A percentile compares a stretch with the other conserved stretches of the same genome.
phyloP scores from a whole-genome alignment of 2,113 vertebrate species.

The Chamaea fasciata region DNA sequence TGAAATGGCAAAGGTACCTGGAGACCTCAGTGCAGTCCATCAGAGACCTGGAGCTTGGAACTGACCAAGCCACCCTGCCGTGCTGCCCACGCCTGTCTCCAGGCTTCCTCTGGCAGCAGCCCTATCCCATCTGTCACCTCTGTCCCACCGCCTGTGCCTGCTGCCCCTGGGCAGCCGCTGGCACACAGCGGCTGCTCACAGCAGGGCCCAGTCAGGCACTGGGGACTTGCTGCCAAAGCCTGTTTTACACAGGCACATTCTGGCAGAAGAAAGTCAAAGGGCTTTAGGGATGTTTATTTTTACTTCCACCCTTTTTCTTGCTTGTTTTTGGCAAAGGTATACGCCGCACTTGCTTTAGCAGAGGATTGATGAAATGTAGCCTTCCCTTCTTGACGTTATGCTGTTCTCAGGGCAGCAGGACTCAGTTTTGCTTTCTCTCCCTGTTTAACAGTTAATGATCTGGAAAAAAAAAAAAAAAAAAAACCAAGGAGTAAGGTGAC shows the following conservation, averaged over 20 bases:
- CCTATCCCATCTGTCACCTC: accelerated
- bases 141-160: accelerated
- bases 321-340: background rate
- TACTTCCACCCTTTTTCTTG: background rate
- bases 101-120: background rate
- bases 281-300: background rate
- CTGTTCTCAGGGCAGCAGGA: background rate
- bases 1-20: background rate
- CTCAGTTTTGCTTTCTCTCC: conserved; percentile 1
- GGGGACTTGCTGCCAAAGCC: background rate
- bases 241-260: accelerated
- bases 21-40: background rate
- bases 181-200: accelerated
- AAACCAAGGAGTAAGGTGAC: conserved; percentile 41
- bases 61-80: accelerated
- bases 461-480: conserved; percentile 19
- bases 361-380: background rate
- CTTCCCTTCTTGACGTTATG: background rate
- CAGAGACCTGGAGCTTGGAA: background rate
- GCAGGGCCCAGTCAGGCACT: accelerated
- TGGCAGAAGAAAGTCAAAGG: background rate
- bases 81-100: accelerated
- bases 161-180: accelerated
- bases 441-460: conserved; percentile 61
- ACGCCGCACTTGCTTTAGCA: background rate